Percentiles rank a stretch among this genome's conserved stretches.
Evolutionary conservation across 1,140 invertebrate species (phyloP).

Genomic region (Leptopilina boulardi): DNA sequence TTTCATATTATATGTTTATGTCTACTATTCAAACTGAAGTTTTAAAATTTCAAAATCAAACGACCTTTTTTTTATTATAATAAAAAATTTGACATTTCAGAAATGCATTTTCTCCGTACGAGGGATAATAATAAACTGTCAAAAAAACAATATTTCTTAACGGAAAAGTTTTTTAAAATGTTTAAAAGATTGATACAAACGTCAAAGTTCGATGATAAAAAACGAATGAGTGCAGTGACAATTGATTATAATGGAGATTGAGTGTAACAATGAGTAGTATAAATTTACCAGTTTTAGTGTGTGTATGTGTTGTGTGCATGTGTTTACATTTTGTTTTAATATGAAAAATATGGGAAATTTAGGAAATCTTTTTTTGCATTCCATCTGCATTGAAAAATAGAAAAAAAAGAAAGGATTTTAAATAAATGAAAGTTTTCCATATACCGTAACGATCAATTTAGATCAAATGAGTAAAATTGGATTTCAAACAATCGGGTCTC

Average conservation of each 20-base stretch:
- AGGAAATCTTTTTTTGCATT: not conserved
- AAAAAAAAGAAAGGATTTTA: not conserved
- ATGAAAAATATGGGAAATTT: too few relatives aligned
- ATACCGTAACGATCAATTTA: not conserved
- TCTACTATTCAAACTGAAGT: not conserved
- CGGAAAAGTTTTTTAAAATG: not conserved
- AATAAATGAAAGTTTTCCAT: not conserved
- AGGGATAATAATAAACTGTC: not conserved
- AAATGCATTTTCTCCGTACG: constrained; percentile 14
- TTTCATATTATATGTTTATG: constrained; percentile 14
- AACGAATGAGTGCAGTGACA: constrained; percentile 28
- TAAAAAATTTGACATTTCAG: not conserved
- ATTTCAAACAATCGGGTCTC: constrained; percentile 15
- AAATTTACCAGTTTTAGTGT: not conserved
- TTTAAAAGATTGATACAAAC: not conserved
- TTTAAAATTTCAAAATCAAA: not conserved
- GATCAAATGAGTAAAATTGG: constrained; percentile 4
- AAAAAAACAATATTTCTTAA: not conserved
- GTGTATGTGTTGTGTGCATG: not conserved
- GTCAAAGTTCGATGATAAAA: not conserved
- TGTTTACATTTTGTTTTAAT: not conserved
- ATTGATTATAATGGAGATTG: constrained; percentile 27
- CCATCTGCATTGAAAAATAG: not conserved
- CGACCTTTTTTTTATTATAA: too few relatives aligned
- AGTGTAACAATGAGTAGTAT: not conserved